Evolutionary conservation across 2,888 invertebrate species (phyloP), one percentile per base, ranked within the genome.

Genomic region (Nomada ferruginata): DNA sequence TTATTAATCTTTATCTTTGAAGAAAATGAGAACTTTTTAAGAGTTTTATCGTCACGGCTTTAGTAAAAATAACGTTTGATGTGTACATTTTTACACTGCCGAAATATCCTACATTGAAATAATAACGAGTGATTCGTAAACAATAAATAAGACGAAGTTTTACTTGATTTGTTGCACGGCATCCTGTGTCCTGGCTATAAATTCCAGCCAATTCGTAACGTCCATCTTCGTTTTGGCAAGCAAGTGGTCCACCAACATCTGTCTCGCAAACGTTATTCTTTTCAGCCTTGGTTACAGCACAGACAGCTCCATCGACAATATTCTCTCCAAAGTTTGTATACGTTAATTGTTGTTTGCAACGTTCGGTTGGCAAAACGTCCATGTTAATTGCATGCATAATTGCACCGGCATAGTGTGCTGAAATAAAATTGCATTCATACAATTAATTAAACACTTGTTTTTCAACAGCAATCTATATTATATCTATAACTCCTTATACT

Each of bases 211-310:
- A 94, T 10, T 96, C 95, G 91, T 96, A 97, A 82, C 95, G 95
- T 18, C 96, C 96, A 83, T 96, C 95, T 2, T 96, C 96, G 13
- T 95, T 95, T 15, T 96, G 96, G 92, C 97, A 98, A 9, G 97
- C 97, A 65, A 98, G 94, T 0, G 97, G 97, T 86, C 97, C 97
- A 65, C 98, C 98, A 71, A 96, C 95, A 91, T 97, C 97, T 10
- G 97, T 97, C 94, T 96, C 96, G 94, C 98, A 98, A 76, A 97
- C 95, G 89, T 97, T 97, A 86, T 96, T 95, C 52, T 95, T 94
- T 26, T 96, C 95, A 92, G 95, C 94, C 64, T 94, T 94, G 0
- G 96, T 95, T 76, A 95, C 94, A 59, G 96, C 97, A 89, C 98
- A 98, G 0, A 96, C 95, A 90, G 96, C 95, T 83, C 96, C 96